Evolutionary conservation across 1,140 invertebrate species (phyloP).

Genomic region (Heliconius himera): DNA sequence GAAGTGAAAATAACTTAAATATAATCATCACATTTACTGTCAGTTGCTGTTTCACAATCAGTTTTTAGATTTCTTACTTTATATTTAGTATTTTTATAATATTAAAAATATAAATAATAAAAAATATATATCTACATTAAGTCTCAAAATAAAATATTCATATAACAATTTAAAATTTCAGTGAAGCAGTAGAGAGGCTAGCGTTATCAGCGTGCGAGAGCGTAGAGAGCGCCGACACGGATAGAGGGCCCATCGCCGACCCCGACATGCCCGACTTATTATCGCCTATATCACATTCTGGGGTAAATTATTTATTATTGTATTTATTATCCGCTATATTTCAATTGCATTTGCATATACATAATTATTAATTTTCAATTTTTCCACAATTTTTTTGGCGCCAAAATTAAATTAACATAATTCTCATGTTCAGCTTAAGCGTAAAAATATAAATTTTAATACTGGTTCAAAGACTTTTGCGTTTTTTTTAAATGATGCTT

Average conservation of each 20-base stretch:
- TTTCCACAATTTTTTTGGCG: background rate
- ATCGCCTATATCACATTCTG: constrained; percentile 72
- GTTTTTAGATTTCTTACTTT: no score
- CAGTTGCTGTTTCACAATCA: no score
- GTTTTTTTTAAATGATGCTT: background rate
- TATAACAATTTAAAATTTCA: constrained; percentile 27
- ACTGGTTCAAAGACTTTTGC: background rate
- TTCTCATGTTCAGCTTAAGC: background rate
- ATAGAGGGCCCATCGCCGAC: constrained; percentile 53
- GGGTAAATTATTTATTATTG: constrained; percentile 41
- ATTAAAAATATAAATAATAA: no score
- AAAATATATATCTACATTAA: background rate
- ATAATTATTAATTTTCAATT: background rate
- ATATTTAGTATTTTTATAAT: no score
- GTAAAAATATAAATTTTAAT: background rate
- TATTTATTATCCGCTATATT: background rate
- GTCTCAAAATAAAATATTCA: background rate
- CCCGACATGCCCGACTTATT: constrained; percentile 67
- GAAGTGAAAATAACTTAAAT: no score
- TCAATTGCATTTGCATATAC: background rate
- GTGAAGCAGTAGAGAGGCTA: constrained; percentile 70
- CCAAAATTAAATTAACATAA: background rate
- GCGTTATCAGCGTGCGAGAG: constrained; percentile 70
- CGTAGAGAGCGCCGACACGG: constrained; percentile 63
- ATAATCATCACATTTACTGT: no score